Base-by-base conservation (phyloP, 2,113 vertebrate species). In the Lasiurus cinereus region DNA sequence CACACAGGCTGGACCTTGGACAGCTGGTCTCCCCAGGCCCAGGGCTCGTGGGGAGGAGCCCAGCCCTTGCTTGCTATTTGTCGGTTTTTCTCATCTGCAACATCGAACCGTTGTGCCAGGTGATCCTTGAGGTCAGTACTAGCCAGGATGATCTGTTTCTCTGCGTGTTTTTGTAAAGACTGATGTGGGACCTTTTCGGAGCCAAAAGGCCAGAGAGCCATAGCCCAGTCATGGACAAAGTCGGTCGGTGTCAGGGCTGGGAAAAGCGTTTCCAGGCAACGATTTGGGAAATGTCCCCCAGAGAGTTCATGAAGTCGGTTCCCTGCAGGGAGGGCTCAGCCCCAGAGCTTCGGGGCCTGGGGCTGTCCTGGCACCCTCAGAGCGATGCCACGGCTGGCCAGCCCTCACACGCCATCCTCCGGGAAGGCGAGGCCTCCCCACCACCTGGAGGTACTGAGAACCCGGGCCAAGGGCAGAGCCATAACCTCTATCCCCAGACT, bases 21-120 rank as follows among this genome's bases (percentile, higher is more conserved):
- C 59, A 46, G 62, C 78, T 67, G 15, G 12, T 82, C 29, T 29
- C 6, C 22, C 19, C 39, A 48, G 56, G 43, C 69, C 12, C 0
- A 1, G 21, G 11, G 18, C 52, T 43, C 0, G 0, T 4, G 18
- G 18, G 27, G 18, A 24, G 66, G 3, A 12, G 19, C 24, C 21
- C 64, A 6, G 77, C 11, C 8, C 22, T 8, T 46, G 54, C 83
- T 46, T 33, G 70, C 78, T 14, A 4, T 73, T 73, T 52, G 54
- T 73, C 52, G 3, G n/a, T 33, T 74, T 88, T 64, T 64, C 59
- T 88, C 43, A 50, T 52, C 62, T 29, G 77, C 52, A 62, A 88
- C 77, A 46, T 6, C 29, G 2, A 12, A 33, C 9, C 12, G 7
- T 18, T 62, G 78, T 27, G 43, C n/a, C 3, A 6, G n/a, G 16